Evolutionary conservation across 2,113 vertebrate species (phyloP).

Genomic region (Ifrita kowaldi): DNA sequence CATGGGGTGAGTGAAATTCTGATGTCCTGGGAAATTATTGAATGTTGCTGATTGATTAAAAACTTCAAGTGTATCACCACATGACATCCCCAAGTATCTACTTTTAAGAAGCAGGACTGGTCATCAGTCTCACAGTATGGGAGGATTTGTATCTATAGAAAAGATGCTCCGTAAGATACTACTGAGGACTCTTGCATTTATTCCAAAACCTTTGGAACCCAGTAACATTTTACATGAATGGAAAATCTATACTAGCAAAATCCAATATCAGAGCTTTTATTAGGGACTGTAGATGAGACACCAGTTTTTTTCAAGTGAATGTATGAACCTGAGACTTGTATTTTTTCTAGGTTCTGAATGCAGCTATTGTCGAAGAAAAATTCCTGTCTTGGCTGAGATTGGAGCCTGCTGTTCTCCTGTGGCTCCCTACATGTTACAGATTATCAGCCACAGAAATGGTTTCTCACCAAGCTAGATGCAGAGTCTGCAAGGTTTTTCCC

Average conservation of each 20-base stretch:
- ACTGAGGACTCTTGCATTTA: neutral
- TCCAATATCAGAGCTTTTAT: neutral
- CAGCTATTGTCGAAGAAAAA: slow-evolving; percentile 66
- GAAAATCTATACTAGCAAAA: neutral
- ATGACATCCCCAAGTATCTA: neutral
- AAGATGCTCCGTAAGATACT: neutral
- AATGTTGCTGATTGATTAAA: neutral
- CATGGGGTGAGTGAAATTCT: slow-evolving; percentile 68
- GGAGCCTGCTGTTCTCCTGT: slow-evolving; percentile 78
- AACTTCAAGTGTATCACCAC: neutral
- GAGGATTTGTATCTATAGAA: neutral
- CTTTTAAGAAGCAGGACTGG: neutral
- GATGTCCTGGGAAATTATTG: neutral
- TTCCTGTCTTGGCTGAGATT: slow-evolving; percentile 80
- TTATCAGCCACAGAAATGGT: slow-evolving; percentile 70
- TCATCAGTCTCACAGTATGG: neutral
- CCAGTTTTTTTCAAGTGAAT: neutral
- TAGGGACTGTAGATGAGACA: neutral
- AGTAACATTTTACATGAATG: neutral
- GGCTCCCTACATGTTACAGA: slow-evolving; percentile 78
- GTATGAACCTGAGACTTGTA: neutral
- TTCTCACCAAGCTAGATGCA: slow-evolving; percentile 74
- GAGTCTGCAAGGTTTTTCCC: slow-evolving; percentile 75
- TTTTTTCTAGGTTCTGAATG: slow-evolving; percentile 65
- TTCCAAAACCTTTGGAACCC: neutral